Evolutionary conservation across 2,888 invertebrate species (phyloP), one percentile per base, ranked within the genome.

Genomic region (Conchocele bisecta): DNA sequence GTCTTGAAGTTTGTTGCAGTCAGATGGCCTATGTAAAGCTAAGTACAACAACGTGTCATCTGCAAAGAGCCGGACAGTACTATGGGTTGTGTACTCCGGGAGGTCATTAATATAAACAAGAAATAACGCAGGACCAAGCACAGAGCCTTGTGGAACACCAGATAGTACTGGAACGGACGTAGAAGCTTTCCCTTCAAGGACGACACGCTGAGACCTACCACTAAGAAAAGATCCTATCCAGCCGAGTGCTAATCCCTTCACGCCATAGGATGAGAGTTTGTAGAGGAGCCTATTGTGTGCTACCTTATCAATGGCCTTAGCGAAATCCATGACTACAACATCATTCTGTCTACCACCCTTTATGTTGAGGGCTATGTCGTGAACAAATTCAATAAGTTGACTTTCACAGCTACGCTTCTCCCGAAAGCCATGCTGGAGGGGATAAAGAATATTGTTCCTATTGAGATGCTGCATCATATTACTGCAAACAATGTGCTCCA

Each of bases 211-310:
- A 5, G 51, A 51, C 22, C 51, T 17, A 13, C 51, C 31, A 31
- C 20, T 20, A 22, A 51, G 51, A 51, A 51, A 51, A 33, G 51
- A 51, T 11, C 51, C 33, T 51, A 51, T 33, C 51, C 51, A 51
- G 17, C 51, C 51, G 33, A 51, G 35, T 11, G 51, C 22, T 11
- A 33, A 33, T n/a, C 51, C 51, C 29, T 51, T 51, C 3, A 51
- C 17, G 33, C 51, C 51, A 51, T 31, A 51, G 22, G 51, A 3
- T 31, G 33, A 29, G 9, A 51, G n/a, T 51, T 51, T 51, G 51
- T 31, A 31, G 26, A 51, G 17, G 7, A 51, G 13, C 35, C 51
- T 51, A 26, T 51, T 51, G 33, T 51, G 51, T 33, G 51, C 33
- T 24, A 51, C 51, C n/a, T 33, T 51, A 17, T 51, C 33, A 17